Conservation (phyloP, 2,888 invertebrate genomes). For the Sinhomidia bicolor region DNA sequence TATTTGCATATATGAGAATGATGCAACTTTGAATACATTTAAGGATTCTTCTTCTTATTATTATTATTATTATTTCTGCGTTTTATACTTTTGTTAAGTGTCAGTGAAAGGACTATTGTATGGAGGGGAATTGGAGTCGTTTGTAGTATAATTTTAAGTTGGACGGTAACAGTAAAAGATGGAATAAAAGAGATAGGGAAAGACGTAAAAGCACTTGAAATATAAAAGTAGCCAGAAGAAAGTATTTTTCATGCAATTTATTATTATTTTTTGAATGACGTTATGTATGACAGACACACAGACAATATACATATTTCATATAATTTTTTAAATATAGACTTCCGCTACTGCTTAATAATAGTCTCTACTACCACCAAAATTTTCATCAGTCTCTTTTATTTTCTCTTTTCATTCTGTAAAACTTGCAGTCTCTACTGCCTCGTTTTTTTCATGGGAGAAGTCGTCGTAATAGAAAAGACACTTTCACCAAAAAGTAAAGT, state of each 20-base stretch:
- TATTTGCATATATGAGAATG: conserved; percentile 2
- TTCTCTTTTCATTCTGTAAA: conserved; percentile 23
- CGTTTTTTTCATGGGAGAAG: conserved; percentile 37
- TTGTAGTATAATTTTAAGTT: background rate
- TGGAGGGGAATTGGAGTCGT: background rate
- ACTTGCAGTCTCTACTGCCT: conserved; percentile 1
- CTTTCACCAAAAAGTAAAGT: conserved; percentile 41
- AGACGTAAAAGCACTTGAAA: too few species aligned
- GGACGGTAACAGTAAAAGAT: conserved; percentile 19
- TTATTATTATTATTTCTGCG: background rate
- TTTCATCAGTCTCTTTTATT: conserved; percentile 42
- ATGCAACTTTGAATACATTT: conserved; percentile 4
- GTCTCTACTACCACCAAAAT: conserved; percentile 16
- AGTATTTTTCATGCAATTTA: background rate
- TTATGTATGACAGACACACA: too few species aligned
- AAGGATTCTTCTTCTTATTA: conserved; percentile 15
- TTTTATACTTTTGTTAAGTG: conserved; percentile 35
- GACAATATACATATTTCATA: too few species aligned
- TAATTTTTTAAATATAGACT: background rate
- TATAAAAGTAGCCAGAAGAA: background rate
- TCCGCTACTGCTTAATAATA: background rate
- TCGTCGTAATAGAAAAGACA: background rate
- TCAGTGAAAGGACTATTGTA: conserved; percentile 15
- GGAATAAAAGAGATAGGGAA: conserved; percentile 49
- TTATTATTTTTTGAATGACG: too few species aligned